Evolutionary conservation across 2,888 invertebrate species (phyloP), one percentile per base, ranked within the genome.

Genomic region (Tuberolachnus salignus): DNA sequence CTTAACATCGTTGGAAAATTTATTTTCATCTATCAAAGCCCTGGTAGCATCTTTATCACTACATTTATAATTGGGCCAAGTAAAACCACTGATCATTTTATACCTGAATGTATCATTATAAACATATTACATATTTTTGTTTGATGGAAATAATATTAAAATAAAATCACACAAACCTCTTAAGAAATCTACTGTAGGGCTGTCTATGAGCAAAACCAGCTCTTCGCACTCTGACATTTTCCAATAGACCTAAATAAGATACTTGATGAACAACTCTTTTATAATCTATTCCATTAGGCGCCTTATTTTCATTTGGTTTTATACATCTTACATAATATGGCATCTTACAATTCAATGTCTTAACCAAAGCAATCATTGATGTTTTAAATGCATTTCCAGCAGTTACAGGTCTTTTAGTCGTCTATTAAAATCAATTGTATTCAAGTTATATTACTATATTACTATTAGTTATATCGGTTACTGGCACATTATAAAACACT

Each of bases 121-220:
- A n/a, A 3, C 10, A 10, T 34, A 59, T n/a, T 21, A 42, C 16
- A 6, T 6, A 23, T 21, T 21, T 61, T 21, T 34, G 13, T 46
- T 80, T 11, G 8, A 16, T 44, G 44, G 0, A 42, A 26, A 75
- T 34, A 14, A 34, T 59, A 46, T 23, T n/a, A 34, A 34, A 34
- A 53, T 44, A 34, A 61, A 21, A 59, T 14, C 14, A 34, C 16
- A 61, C 16, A 53, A 64, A 91, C 91, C 92, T 92, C 86, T 93
- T 91, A 82, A 97, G 89, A 88, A 98, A 98, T 84, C 94, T 90
- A 85, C 94, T 94, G 87, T 97, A 98, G 82, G 93, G 90, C 88
- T 96, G 95, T 61, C 98, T 90, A 86, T 94, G 92, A n/a, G 97
- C 98, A 87, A 98, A 98, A 61, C 98, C 98, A 80, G 98, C 98